Evolutionary conservation across 1,140 invertebrate genomes (phyloP).

Genomic region (Babylonia areolata): DNA sequence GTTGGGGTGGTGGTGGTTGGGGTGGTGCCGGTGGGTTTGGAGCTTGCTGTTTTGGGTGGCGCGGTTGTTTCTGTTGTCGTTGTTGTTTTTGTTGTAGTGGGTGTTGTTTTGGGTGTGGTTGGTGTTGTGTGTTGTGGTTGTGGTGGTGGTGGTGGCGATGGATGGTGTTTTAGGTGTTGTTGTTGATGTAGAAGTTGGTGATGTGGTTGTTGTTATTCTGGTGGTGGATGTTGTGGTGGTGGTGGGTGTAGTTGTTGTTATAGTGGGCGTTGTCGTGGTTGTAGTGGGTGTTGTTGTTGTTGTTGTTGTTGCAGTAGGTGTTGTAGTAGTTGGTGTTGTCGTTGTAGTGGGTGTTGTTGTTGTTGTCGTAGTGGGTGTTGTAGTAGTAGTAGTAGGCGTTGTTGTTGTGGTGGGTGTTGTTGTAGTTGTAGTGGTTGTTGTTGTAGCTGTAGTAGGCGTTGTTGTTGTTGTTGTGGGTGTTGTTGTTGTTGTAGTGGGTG

Average conservation of each 20-base stretch:
- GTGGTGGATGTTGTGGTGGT: background rate
- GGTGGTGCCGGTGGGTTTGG: background rate
- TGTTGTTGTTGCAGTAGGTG: background rate
- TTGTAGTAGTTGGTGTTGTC: background rate
- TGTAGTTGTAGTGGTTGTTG: background rate
- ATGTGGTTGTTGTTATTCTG: background rate
- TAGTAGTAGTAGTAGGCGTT: background rate
- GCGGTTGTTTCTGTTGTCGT: background rate
- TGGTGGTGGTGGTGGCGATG: background rate
- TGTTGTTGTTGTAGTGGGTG: background rate
- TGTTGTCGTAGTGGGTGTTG: background rate
- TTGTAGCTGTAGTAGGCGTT: background rate
- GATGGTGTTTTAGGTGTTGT: background rate
- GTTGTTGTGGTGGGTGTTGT: background rate
- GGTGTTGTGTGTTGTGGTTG: background rate
- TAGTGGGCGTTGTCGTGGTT: background rate
- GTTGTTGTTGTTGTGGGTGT: background rate
- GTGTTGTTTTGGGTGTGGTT: background rate
- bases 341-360: background rate
- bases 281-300: background rate
- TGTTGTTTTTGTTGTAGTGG: background rate
- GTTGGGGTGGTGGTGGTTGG: background rate
- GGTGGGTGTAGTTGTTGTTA: background rate
- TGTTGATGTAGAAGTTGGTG: background rate
- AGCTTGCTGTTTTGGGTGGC: background rate